A percentile compares a stretch with the other conserved stretches of the same genome.
These are phyloP conservation scores for Actinemys pallida DNA, from an alignment of 2,113 vertebrate species.

Conservation along the genomic window DNA sequence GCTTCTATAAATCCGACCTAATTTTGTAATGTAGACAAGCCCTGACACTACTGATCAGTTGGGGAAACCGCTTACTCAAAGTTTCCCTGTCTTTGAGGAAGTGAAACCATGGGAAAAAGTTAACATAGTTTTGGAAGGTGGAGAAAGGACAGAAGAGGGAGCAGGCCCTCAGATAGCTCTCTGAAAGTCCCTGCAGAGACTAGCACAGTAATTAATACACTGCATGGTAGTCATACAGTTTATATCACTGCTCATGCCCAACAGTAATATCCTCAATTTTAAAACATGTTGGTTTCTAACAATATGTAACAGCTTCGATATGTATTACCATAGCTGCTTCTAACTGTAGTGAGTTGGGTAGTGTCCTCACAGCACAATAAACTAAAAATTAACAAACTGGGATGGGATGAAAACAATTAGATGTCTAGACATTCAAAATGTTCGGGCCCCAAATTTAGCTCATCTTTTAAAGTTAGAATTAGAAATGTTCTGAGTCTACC, in stretches of 20 bases:
- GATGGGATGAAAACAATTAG: background rate
- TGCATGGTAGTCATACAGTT: background rate
- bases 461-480: background rate
- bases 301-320: background rate
- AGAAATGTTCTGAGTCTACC: background rate
- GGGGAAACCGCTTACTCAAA: background rate
- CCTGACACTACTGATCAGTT: background rate
- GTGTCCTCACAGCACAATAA: background rate
- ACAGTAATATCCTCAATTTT: constrained; percentile 14
- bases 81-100: background rate
- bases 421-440: background rate
- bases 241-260: background rate
- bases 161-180: background rate
- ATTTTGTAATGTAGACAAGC: too few species aligned
- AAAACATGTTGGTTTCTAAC: constrained; percentile 25
- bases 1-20: too few species aligned
- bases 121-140: background rate
- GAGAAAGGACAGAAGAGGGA: background rate
- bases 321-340: background rate
- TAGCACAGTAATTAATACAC: background rate
- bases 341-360: background rate
- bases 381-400: background rate
- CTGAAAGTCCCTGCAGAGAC: background rate
- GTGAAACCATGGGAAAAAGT: background rate
- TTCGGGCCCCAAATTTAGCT: background rate